Base-by-base conservation (phyloP, 2,113 vertebrate species). In the Jacana jacana region DNA sequence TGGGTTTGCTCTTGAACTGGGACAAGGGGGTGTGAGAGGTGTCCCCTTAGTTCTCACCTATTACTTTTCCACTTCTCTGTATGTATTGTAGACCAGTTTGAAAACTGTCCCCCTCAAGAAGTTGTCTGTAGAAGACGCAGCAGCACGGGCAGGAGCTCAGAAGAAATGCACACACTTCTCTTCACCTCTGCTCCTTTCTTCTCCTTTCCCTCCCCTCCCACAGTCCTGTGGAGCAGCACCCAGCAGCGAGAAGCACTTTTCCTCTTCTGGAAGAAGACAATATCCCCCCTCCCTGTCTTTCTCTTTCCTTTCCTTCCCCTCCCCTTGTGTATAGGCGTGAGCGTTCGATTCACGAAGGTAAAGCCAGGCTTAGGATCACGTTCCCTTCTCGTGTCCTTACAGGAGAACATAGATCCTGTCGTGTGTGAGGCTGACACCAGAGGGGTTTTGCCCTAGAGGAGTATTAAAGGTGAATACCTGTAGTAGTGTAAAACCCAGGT, bases 1-100 rank as follows among this genome's bases (percentile, higher is more conserved):
- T 13, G 24, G 27, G 3, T 89, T 72, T 57, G 23, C 31, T 65
- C 27, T 42, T 42, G 6, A 4, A 24, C 37, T 58, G 42, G 17
- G n/a, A 7, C 44, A 64, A n/a, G 27, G 18, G 16, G 7, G 35
- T 13, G 7, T 52, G 37, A 48, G 28, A 33, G 35, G 15, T 28
- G 14, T 17, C 3, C 42, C n/a, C 31, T 27, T n/a, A 10, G 6
- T 33, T 71, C 51, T 85, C 28, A 72, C 10, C 2, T 44, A 3
- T 13, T 39, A 33, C 35, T 65, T 31, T 58, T 52, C 46, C 40
- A 13, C 5, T 0, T 54, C 51, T 44, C 10, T 20, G 4, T 15
- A 0, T 35, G 13, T 35, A 4, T 64, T n/a, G 3, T 0, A n/a
- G 25, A 40, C 31, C 4, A 4, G 13, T 37, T n/a, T 52, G 42